Conservation (phyloP, 2,113 vertebrate genomes). For the Cyprinodon tularosa region DNA sequence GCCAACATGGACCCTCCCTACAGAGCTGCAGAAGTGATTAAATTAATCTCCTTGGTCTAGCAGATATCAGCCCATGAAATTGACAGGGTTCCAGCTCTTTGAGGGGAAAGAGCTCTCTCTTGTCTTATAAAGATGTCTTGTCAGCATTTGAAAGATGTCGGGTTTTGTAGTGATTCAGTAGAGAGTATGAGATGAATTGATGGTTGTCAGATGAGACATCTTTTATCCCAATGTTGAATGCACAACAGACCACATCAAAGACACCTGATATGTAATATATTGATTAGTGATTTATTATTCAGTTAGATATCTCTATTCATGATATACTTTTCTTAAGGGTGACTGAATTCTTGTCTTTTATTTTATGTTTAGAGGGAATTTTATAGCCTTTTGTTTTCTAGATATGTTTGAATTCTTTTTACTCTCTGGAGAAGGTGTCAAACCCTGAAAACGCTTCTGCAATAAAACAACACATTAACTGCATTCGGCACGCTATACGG, state of each 20-base stretch:
- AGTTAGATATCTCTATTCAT: background rate
- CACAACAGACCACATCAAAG: background rate
- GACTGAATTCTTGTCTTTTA: background rate
- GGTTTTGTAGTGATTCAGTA: conserved; percentile 8
- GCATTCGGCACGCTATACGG: conserved; percentile 30
- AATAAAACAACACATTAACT: conserved; percentile 24
- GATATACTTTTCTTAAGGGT: background rate
- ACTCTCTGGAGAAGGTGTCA: conserved; percentile 26
- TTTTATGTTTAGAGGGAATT: background rate
- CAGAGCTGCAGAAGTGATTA: conserved; percentile 50
- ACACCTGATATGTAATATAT: background rate
- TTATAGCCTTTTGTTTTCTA: background rate
- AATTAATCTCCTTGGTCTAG: conserved; percentile 45
- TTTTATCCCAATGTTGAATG: conserved; percentile 1
- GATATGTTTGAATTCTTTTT: conserved; percentile 4
- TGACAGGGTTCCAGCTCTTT: conserved; percentile 42
- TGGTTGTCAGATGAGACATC: conserved; percentile 42
- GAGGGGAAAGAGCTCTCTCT: conserved; percentile 30
- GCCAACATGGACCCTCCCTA: conserved; percentile 32
- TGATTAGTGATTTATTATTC: background rate
- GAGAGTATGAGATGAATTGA: conserved; percentile 9
- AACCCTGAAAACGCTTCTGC: conserved; percentile 19
- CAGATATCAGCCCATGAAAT: conserved; percentile 43
- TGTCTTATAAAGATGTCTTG: conserved; percentile 49
- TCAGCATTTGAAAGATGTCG: conserved; percentile 41